phyloP scores from a whole-genome alignment of 2,888 invertebrate species.

The Sisyra nigra region DNA sequence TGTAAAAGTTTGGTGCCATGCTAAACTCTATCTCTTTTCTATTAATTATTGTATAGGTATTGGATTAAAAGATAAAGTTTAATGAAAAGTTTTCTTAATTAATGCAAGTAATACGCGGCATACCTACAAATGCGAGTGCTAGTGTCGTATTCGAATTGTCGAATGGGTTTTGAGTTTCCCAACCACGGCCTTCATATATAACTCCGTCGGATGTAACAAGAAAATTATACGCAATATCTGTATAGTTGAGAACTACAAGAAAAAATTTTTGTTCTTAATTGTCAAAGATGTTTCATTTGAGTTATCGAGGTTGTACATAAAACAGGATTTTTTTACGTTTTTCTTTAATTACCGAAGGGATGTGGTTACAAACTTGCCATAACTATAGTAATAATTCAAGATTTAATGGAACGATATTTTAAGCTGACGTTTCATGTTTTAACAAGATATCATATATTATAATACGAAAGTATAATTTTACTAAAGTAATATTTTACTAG shows the following conservation, averaged over 20 bases:
- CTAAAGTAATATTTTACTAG: too few relatives aligned
- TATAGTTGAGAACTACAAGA: constrained; percentile 10
- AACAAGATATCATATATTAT: too few relatives aligned
- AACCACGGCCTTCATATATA: constrained; percentile 19
- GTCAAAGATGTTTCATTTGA: not conserved
- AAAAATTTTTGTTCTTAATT: not conserved
- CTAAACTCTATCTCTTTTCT: not conserved
- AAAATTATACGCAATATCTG: constrained; percentile 18
- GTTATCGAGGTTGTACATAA: not conserved
- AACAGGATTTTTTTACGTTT: not conserved
- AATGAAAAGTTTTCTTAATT: not conserved
- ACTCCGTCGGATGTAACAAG: constrained; percentile 16
- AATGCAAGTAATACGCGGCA: not conserved
- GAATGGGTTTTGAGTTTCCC: constrained; percentile 10
- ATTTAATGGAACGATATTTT: too few relatives aligned
- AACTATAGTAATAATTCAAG: too few relatives aligned
- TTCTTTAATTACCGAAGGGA: not conserved
- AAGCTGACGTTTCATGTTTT: too few relatives aligned
- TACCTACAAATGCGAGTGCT: constrained; percentile 13
- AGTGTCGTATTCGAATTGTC: constrained; percentile 11
- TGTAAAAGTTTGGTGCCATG: not conserved
- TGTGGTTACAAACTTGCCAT: too few relatives aligned
- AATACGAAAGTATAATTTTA: too few relatives aligned
- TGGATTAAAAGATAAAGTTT: too few relatives aligned
- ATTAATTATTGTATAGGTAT: too few relatives aligned